phyloP scores from a whole-genome alignment of 2,888 invertebrate genomes.

The Monoplex corrugatus region DNA sequence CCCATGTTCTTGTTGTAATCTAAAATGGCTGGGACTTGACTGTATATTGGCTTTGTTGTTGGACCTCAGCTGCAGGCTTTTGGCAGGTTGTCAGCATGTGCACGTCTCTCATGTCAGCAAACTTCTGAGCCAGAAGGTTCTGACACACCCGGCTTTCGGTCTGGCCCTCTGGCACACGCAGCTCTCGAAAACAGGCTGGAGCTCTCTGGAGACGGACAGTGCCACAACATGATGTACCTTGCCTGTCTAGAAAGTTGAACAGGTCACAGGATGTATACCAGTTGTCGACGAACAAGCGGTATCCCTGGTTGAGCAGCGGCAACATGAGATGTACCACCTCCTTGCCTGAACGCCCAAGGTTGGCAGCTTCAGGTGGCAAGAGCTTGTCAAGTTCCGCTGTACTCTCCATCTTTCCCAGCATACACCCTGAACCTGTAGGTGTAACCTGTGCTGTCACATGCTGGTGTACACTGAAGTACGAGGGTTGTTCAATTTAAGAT shows the following conservation, averaged over 20 bases:
- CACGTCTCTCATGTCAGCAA: conserved; percentile 29
- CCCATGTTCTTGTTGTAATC: conserved; percentile 47
- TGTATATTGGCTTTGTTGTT: neutral
- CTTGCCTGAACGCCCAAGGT: neutral
- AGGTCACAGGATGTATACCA: neutral
- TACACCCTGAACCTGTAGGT: conserved; percentile 13
- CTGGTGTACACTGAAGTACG: too few relatives aligned
- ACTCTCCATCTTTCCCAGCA: neutral
- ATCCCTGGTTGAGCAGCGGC: neutral
- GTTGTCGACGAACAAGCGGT: neutral
- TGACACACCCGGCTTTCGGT: neutral
- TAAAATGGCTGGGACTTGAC: conserved; percentile 38
- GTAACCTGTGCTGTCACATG: neutral
- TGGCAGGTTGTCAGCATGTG: conserved; percentile 35
- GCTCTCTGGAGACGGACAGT: conserved; percentile 28
- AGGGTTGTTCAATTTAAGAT: too few relatives aligned
- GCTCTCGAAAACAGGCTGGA: conserved; percentile 27
- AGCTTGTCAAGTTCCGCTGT: neutral
- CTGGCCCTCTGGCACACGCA: neutral
- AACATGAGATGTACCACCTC: neutral
- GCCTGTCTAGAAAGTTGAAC: neutral
- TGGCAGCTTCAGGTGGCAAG: neutral
- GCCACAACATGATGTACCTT: conserved; percentile 42
- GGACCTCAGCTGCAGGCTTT: neutral
- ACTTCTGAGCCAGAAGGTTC: conserved; percentile 22